Conservation (phyloP, 1,140 invertebrate genomes). For the Potamilus streckersoni region DNA sequence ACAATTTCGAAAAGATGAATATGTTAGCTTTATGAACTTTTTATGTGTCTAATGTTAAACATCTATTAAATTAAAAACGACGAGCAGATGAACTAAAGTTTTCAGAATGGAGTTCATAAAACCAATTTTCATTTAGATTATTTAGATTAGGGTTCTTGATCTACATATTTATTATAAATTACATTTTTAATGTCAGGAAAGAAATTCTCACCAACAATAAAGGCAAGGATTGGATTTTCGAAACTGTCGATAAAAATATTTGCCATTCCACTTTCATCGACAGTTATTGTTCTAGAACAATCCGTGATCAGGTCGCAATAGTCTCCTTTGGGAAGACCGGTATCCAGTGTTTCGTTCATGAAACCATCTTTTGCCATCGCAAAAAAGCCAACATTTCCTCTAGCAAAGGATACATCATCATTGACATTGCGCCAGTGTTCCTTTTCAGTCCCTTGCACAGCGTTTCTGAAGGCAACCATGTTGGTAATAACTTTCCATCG, state of each 20-base stretch:
- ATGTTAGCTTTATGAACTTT: too few relatives aligned
- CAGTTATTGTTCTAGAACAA: conserved; percentile 75
- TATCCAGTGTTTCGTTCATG: conserved; percentile 61
- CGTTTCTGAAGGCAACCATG: conserved; percentile 70
- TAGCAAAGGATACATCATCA: conserved; percentile 43
- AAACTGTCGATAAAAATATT: conserved; percentile 73
- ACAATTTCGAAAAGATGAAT: too few relatives aligned
- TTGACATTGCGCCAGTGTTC: conserved; percentile 33
- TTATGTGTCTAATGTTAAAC: too few relatives aligned
- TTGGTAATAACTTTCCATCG: conserved; percentile 83
- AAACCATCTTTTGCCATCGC: conserved; percentile 42
- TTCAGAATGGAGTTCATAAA: too few relatives aligned
- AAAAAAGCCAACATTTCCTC: conserved; percentile 45
- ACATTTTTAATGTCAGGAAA: not conserved
- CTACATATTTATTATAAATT: not conserved
- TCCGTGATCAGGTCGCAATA: conserved; percentile 90
- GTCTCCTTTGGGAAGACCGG: conserved; percentile 78
- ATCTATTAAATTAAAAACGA: too few relatives aligned
- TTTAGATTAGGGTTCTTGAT: too few relatives aligned
- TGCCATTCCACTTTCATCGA: conserved; percentile 75
- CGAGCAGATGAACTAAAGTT: too few relatives aligned
- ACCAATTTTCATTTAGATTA: too few relatives aligned
- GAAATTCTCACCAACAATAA: conserved; percentile 72
- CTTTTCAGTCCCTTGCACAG: conserved; percentile 14
- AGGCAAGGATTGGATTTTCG: conserved; percentile 80